Conservation (phyloP, 2,888 invertebrate species). For the Nephrotoma guestfalica region DNA sequence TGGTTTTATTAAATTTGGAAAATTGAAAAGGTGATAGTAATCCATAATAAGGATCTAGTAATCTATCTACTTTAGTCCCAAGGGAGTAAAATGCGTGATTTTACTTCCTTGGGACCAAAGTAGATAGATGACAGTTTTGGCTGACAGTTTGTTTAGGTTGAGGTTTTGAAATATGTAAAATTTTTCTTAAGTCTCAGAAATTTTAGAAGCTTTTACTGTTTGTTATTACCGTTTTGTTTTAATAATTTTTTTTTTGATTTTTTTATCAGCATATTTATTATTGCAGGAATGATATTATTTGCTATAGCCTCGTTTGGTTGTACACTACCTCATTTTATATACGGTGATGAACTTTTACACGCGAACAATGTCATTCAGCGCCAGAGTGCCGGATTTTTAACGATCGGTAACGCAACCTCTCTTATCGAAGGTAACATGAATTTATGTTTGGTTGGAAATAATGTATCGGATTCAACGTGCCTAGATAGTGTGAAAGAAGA, state of each 20-base stretch:
- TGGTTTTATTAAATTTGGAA: too few species aligned
- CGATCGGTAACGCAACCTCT: neutral
- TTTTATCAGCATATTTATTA: neutral
- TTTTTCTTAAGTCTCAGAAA: too few species aligned
- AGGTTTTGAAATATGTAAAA: too few species aligned
- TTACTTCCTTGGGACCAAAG: too few species aligned
- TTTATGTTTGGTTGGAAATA: neutral
- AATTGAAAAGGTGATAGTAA: too few species aligned
- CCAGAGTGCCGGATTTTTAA: neutral
- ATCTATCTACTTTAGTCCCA: too few species aligned
- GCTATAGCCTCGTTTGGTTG: conserved; percentile 75
- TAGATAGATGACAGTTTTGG: too few species aligned
- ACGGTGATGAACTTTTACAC: conserved; percentile 53
- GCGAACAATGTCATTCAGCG: conserved; percentile 21
- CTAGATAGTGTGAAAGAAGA: conserved; percentile 45
- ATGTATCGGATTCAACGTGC: conserved; percentile 29
- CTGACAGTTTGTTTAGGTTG: too few species aligned
- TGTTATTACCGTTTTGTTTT: too few species aligned
- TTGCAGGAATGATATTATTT: conserved; percentile 57
- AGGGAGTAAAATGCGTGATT: too few species aligned
- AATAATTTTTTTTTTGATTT: neutral
- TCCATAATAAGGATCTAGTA: too few species aligned
- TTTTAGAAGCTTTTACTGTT: too few species aligned
- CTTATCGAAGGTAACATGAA: neutral
- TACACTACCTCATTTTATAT: conserved; percentile 75